Base-by-base conservation (phyloP, 2,888 invertebrate species). In the Phyllotreta striolata region DNA sequence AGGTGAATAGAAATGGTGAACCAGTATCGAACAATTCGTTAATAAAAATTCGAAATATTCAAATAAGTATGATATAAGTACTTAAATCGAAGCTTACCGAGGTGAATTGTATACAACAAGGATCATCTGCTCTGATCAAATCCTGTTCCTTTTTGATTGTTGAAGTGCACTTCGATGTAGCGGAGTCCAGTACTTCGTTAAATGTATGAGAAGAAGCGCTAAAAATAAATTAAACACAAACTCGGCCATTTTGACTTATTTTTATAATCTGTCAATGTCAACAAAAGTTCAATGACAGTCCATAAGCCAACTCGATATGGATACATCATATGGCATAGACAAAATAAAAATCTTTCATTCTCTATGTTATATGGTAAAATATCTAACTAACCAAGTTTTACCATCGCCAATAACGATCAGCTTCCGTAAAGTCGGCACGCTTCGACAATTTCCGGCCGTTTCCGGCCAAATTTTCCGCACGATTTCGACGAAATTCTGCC, bases 51-150 rank as follows among this genome's bases (percentile, higher is more conserved):
- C 56, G 55, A 7, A 57, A 61, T 13, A 61, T 64, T 43, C 56
- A 56, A 47, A 62, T 58, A 47, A 65, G 52, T 52, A 24, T 14
- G 6, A 51, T 10, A n/a, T n/a, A n/a, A 35, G 9, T 24, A 51
- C 40, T 3, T 14, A 14, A 40, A 54, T 14, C 10, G 34, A 41
- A 57, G 76, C 79, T 75, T 75, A 87, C 87, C 0, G 94, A 95
- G 0, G 94, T 93, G 76, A 93, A 94, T 77, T 93, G 88, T 70
- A 96, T 89, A 77, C 91, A 92, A 72, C 87, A 88, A 0, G 89
- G 85, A 46, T 86, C 86, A 77, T 91, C 89, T 39, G 91, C 87
- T 55, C 87, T 84, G 7, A 93, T 83, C 34, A 49, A 49, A 0
- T 79, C 71, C 74, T 89, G 88, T 56, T 71, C 65, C 7, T 67